Conservation (phyloP, 2,797 vertebrate species). For the Nannoperca australis region DNA sequence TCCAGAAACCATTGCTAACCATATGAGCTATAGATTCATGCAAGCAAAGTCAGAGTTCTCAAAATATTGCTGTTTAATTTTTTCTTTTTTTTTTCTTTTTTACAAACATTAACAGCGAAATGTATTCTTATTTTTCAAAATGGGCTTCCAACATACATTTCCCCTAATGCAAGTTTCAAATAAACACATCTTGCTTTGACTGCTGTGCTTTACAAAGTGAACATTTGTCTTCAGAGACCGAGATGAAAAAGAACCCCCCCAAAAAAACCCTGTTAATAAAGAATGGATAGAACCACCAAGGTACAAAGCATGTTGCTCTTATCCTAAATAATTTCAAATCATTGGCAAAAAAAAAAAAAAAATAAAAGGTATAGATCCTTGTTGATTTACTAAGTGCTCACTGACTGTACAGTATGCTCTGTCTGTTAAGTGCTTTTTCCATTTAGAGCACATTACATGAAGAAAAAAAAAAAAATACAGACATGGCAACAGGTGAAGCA, state of each 20-base stretch:
- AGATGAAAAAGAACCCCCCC: slow-evolving; percentile 15
- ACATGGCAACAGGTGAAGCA: slow-evolving; percentile 60
- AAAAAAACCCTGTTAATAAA: slow-evolving; percentile 26
- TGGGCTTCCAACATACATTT: slow-evolving; percentile 30
- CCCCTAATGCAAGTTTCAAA: slow-evolving; percentile 49
- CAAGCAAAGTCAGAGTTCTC: slow-evolving; percentile 33
- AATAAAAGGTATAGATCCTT: slow-evolving; percentile 41
- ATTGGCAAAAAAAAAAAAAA: slow-evolving; percentile 44
- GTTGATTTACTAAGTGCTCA: slow-evolving; percentile 53
- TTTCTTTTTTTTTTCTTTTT: background rate
- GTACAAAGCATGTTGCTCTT: slow-evolving; percentile 43
- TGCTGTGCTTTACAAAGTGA: slow-evolving; percentile 60
- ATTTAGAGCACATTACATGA: slow-evolving; percentile 60
- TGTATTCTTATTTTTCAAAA: slow-evolving; percentile 22
- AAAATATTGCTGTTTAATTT: slow-evolving; percentile 17
- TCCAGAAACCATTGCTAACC: slow-evolving; percentile 33
- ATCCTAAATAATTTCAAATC: slow-evolving; percentile 43
- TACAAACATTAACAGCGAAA: slow-evolving; percentile 29
- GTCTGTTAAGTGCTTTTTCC: slow-evolving; percentile 52
- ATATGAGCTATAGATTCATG: slow-evolving; percentile 32
- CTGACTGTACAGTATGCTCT: slow-evolving; percentile 43
- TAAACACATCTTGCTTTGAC: slow-evolving; percentile 52
- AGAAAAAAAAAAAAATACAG: slow-evolving; percentile 41
- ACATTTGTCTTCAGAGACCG: slow-evolving; percentile 36
- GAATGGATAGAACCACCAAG: slow-evolving; percentile 46